Evolutionary conservation across 2,113 vertebrate genomes (phyloP), one percentile per base, ranked within the genome.

Genomic region (Pachypanchax playfairii): DNA sequence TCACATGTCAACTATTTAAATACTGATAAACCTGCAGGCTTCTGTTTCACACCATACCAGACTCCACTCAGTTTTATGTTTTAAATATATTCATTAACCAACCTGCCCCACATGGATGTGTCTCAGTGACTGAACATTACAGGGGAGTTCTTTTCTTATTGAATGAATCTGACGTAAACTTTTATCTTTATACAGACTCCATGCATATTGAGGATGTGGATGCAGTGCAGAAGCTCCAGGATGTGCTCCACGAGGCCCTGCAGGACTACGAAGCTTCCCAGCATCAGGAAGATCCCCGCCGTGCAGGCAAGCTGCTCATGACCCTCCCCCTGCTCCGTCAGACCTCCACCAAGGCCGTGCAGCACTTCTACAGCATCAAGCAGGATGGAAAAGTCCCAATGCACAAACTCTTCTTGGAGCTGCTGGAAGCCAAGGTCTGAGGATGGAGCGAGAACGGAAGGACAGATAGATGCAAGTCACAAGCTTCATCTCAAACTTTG

Each of bases 331-430:
- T 99, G 44, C 95, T 99, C 60, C 92, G 97, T 83, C 97, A 99
- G 94, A 99, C 96, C 25, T 95, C 97, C 85, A 98, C 96, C 88
- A 98, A 98, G 93, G 97, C 97, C 0, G 97, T 99, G 89, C 97
- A 98, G 89, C 97, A 99, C 87, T 98, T 99, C 93, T 98, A 98
- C 94, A 98, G 95, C 93, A 96, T 98, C 93, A 98, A 99, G 92
- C 96, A 98, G 72, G 97, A 99, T 90, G 97, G 97, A 90, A 99
- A 98, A 89, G 97, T 98, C 79, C 97, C 97, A 89, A 99, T 99
- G 97, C 97, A 99, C 94, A 99, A 99, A 98, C 97, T 99, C 84
- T 99, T 99, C 94, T 91, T 99, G 95, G 97, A 99, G 94, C 96
- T 98, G 92, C 94, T 99, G 86, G 97, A 99, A 91, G 97, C 97